Evolutionary conservation across 2,113 vertebrate species (phyloP), one percentile per base, ranked within the genome.

Genomic region (Corythoichthys haematopterus): DNA sequence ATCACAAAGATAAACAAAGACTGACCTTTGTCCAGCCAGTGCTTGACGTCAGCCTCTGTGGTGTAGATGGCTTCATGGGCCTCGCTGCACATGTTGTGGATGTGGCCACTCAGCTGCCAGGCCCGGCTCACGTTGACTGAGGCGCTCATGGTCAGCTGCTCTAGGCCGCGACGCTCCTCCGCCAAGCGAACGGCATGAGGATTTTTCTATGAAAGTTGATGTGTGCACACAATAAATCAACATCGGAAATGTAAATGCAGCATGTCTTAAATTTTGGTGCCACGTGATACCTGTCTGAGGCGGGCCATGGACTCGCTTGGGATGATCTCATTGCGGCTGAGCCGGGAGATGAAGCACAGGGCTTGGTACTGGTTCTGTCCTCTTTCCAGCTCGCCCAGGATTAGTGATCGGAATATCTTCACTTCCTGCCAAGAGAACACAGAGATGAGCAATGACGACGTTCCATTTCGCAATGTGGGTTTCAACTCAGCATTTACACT

Each of bases 231-330:
- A 16, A 36, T n/a, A 62, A 62, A 62, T 46, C 43, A 46, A n/a
- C 60, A 28, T 6, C 11, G 3, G 11, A 33, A 46, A 46, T 57
- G 55, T 13, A 57, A 36, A 14, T 12, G 13, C 14, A n/a, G 16
- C 38, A 14, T 33, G 4, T 36, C 8, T 35, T 3, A 3, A 11
- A 36, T 68, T 7, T 36, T 50, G 61, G 12, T 20, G 28, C 45
- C 20, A 20, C 16, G n/a, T 7, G n/a, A 16, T 45, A 93, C 97
- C 95, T 99, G 97, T 69, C 97, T 88, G 62, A 98, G 94, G 72
- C 97, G 95, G 1, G 94, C 95, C 96, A 99, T 97, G 50, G 97
- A 97, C 78, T 98, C 96, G 0, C 96, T 98, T 83, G 97, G 94
- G 85, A 99, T 98, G 91, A 99, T 95, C 85, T 99, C 97, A 83